phyloP scores from a whole-genome alignment of 2,888 invertebrate species.

The Ennomos erosarius region DNA sequence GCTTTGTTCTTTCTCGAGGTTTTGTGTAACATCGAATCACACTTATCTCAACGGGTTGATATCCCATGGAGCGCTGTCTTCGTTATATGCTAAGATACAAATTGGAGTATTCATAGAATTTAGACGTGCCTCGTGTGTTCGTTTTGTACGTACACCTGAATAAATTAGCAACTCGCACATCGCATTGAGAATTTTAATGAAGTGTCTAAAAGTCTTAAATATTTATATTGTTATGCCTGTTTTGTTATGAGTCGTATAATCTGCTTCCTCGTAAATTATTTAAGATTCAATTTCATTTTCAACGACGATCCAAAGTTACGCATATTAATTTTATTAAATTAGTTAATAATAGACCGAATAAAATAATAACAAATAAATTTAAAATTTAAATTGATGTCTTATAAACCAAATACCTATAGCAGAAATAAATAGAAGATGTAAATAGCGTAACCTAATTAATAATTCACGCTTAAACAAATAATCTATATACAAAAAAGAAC shows the following conservation, averaged over 20 bases:
- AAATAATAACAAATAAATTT: no score
- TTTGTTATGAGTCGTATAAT: background rate
- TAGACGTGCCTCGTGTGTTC: slow-evolving; percentile 1
- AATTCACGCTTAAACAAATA: no score
- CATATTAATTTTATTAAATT: no score
- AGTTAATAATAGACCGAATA: no score
- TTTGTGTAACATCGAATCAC: slow-evolving; percentile 79
- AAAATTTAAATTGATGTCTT: no score
- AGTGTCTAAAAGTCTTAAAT: background rate
- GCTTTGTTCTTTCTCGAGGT: slow-evolving; percentile 81
- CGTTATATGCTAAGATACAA: slow-evolving; percentile 27
- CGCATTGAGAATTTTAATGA: background rate
- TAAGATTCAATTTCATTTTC: no score
- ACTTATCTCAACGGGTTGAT: slow-evolving; percentile 70
- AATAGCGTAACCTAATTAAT: no score
- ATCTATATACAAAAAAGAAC: no score
- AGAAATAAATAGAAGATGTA: no score
- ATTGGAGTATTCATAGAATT: slow-evolving; percentile 8
- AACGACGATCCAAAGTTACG: no score
- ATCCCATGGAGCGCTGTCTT: slow-evolving; percentile 29
- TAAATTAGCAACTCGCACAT: slow-evolving; percentile 38
- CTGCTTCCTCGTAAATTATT: no score
- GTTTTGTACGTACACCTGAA: slow-evolving; percentile 28
- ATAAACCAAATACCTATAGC: no score
- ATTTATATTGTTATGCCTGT: background rate